Evolutionary conservation across 2,888 invertebrate species (phyloP).

Genomic region (Hypsopygia costalis): DNA sequence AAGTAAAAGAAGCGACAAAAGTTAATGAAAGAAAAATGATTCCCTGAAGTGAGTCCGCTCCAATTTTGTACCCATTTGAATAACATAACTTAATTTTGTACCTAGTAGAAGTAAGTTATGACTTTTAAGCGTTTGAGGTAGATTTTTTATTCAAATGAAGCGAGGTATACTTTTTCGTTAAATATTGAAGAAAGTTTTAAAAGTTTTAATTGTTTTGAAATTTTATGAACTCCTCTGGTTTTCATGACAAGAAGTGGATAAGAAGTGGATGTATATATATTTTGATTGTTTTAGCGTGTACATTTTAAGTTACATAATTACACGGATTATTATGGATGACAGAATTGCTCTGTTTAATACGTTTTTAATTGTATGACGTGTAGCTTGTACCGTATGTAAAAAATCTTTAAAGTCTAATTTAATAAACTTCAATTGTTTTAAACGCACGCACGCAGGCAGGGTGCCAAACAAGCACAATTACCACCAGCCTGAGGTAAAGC

Average conservation of each 20-base stretch:
- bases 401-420: too few species aligned
- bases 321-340: too few species aligned
- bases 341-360: too few species aligned
- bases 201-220: conserved; percentile 8
- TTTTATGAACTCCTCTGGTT: neutral
- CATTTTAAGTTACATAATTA: too few species aligned
- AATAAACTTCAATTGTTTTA: too few species aligned
- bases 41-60: neutral
- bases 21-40: conserved; percentile 5
- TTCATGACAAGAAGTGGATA: neutral
- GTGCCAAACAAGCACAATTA: too few species aligned
- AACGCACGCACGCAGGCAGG: too few species aligned
- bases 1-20: conserved; percentile 26
- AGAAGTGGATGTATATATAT: too few species aligned
- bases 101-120: conserved; percentile 6
- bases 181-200: conserved; percentile 2
- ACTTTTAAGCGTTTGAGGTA: conserved; percentile 6
- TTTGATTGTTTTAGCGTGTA: too few species aligned
- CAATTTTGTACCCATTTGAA: neutral
- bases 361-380: too few species aligned
- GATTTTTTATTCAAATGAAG: conserved; percentile 9
- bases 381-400: too few species aligned
- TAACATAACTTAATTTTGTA: conserved; percentile 5
- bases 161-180: conserved; percentile 7
- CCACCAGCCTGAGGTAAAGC: too few species aligned